phyloP scores from a whole-genome alignment of 2,888 invertebrate species.

The Drosophila atroscutellata region DNA sequence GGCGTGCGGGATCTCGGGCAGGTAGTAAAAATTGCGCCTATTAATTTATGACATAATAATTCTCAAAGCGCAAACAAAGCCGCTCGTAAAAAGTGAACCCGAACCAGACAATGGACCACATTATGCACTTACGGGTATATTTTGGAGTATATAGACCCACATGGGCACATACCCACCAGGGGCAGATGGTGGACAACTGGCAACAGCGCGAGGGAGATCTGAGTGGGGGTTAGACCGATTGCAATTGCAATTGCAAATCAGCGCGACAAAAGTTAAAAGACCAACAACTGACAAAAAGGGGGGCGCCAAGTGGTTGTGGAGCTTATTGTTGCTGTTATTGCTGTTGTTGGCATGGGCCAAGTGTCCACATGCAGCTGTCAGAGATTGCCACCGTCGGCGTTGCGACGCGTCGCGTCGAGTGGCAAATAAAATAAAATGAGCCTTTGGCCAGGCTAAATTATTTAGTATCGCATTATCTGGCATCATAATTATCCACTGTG shows the following conservation, averaged over 20 bases:
- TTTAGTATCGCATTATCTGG: constrained; percentile 82
- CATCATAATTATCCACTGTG: constrained; percentile 82
- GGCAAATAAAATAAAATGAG: constrained; percentile 63
- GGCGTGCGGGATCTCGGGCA: constrained; percentile 6
- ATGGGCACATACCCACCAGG: constrained; percentile 36
- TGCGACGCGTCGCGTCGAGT: constrained; percentile 48
- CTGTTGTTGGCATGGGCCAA: constrained; percentile 40
- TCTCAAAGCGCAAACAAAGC: constrained; percentile 78
- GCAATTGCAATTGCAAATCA: constrained; percentile 69
- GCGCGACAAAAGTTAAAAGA: constrained; percentile 67
- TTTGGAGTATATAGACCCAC: constrained; percentile 44
- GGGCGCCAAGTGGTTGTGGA: constrained; percentile 59
- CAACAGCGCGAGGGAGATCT: background rate
- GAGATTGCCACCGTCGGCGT: constrained; percentile 63
- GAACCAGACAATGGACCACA: constrained; percentile 68
- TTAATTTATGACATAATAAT: constrained; percentile 81
- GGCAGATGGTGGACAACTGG: constrained; percentile 34
- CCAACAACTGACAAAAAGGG: constrained; percentile 48
- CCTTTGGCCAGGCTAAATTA: constrained; percentile 59
- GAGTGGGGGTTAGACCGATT: constrained; percentile 36
- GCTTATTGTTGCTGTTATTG: constrained; percentile 12
- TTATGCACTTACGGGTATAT: constrained; percentile 61
- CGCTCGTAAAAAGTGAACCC: constrained; percentile 68
- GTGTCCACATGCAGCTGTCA: constrained; percentile 77
- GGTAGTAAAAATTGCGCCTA: constrained; percentile 73